A percentile compares a stretch with the other conserved stretches of the same genome.
Evolutionary conservation across 2,113 vertebrate species (phyloP).

Genomic region (Pomatorhinus ruficollis): DNA sequence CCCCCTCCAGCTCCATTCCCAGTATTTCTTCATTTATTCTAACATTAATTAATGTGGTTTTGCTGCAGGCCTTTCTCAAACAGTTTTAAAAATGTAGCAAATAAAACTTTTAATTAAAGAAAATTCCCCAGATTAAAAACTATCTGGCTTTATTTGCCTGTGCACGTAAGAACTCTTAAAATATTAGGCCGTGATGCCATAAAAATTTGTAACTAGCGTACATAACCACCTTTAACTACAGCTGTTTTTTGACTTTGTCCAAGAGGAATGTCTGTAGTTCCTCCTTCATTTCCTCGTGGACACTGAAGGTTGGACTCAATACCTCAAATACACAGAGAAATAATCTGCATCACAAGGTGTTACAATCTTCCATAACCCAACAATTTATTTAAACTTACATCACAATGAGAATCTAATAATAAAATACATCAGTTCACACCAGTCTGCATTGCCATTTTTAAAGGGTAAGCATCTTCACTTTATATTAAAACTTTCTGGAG

Average conservation of each 20-base stretch:
- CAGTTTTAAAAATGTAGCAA: background rate
- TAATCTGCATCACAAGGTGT: background rate
- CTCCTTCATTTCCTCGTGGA: rapidly evolving
- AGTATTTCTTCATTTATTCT: background rate
- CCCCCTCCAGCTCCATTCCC: background rate
- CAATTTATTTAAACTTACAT: slow-evolving; percentile 78
- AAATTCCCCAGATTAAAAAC: background rate
- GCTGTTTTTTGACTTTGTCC: background rate
- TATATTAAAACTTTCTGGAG: slow-evolving; percentile 61
- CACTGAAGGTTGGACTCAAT: background rate
- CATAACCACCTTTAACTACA: background rate
- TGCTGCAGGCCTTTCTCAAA: background rate
- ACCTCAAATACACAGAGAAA: background rate
- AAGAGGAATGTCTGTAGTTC: background rate
- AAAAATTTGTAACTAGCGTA: background rate
- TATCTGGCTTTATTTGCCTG: background rate
- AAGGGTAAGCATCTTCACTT: slow-evolving; percentile 64
- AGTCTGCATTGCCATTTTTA: slow-evolving; percentile 48
- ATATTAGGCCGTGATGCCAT: background rate
- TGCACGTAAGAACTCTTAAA: rapidly evolving
- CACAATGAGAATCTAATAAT: slow-evolving; percentile 71
- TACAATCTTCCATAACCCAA: slow-evolving; percentile 67
- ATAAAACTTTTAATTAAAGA: background rate
- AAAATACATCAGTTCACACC: slow-evolving; percentile 70
- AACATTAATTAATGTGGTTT: background rate